Conservation (phyloP, 2,113 vertebrate genomes). For the Drymodes brunneopygia region DNA sequence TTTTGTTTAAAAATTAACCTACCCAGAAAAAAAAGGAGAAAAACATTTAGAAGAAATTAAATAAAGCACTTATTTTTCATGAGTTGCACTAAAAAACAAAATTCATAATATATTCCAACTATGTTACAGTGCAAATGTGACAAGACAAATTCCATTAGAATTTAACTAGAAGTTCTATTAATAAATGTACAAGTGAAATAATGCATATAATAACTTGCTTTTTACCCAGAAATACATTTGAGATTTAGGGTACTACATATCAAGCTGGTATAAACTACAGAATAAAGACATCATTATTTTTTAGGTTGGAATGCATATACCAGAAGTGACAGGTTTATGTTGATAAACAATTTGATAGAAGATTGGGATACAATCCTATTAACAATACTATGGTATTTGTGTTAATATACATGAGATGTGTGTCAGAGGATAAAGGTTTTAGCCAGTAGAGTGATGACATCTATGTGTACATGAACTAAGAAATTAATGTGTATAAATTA, state of each 20-base stretch:
- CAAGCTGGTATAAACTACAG: neutral
- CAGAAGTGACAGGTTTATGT: neutral
- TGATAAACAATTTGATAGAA: neutral
- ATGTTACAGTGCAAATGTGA: neutral
- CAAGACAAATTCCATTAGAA: neutral
- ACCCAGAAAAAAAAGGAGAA: neutral
- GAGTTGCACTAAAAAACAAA: neutral
- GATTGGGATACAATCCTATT: neutral
- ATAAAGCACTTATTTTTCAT: neutral
- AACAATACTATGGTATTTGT: neutral
- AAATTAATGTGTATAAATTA: neutral
- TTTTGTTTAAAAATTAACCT: neutral
- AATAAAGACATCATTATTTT: neutral
- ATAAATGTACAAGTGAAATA: neutral
- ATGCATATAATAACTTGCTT: neutral
- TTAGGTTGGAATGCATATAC: neutral
- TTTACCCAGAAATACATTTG: neutral
- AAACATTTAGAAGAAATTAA: neutral
- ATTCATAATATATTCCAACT: neutral
- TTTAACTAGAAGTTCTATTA: neutral
- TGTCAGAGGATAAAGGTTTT: neutral
- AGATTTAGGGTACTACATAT: neutral
- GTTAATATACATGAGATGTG: neutral
- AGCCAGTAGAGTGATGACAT: neutral
- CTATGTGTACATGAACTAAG: rapidly evolving